phyloP scores from a whole-genome alignment of 2,888 invertebrate genomes.

The Tipula vernalis region DNA sequence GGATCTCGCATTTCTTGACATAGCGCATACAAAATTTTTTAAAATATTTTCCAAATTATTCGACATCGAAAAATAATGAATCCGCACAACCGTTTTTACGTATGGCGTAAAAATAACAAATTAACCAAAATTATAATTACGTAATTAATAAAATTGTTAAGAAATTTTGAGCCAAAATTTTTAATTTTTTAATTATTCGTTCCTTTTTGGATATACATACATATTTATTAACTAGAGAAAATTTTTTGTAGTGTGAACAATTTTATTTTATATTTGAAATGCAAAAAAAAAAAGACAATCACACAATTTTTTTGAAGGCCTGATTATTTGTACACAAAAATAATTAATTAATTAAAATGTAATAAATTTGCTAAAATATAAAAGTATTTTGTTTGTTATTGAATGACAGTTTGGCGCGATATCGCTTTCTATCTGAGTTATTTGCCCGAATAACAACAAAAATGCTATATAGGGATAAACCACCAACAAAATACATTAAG shows the following conservation, averaged over 20 bases:
- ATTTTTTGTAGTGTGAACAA: neutral
- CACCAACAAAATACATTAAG: neutral
- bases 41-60: neutral
- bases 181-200: neutral
- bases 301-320: neutral
- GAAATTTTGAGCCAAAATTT: neutral
- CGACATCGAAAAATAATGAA: neutral
- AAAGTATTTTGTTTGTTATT: neutral
- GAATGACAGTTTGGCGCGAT: neutral
- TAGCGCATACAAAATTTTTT: neutral
- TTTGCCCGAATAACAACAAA: neutral
- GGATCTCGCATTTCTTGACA: neutral
- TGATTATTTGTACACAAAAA: neutral
- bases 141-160: neutral
- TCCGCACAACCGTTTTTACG: neutral
- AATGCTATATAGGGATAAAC: neutral
- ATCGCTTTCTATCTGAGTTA: neutral
- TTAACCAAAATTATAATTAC: neutral
- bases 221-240: neutral
- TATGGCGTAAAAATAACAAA: neutral
- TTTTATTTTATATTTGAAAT: neutral
- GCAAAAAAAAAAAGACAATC: neutral
- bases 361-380: neutral
- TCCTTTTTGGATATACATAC: neutral
- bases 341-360: neutral